Evolutionary conservation across 2,888 invertebrate genomes (phyloP), one percentile per base, ranked within the genome.

Genomic region (Pyrrhosoma nymphula): DNA sequence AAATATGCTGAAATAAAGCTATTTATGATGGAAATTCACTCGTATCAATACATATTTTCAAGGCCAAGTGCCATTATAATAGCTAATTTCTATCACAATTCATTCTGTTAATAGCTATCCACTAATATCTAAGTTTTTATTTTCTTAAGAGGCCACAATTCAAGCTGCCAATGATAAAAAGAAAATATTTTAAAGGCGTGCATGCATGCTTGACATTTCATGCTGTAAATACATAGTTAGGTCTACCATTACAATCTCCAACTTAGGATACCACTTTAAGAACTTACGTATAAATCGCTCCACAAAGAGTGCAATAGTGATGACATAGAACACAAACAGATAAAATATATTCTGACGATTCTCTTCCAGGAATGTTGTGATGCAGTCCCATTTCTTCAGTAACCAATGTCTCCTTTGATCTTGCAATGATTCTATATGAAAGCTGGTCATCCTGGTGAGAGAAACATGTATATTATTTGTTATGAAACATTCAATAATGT

Each of bases 291-390:
- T 99, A 96, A 99, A 99, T 96, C 99, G 97, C 97, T 99, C 99
- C 18, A 99, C 98, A 96, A 99, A 99, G n/a, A 99, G 97, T 0
- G 98, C 99, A 96, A 99, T 98, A 3, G 99, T 99, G 90, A 99
- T 98, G n/a, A 99, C 99, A 96, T 99, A 99, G 97, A 99, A 99
- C 16, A 99, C 97, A 97, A 99, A 99, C 63, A 99, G 97, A 96
- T 99, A 99, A 97, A 99, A 99, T 96, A 99, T 99, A 96, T 99
- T 99, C 96, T 99, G 99, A 26, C 99, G 97, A 97, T 99, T 99
- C 97, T 99, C 99, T 97, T 99, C 99, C 95, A 99, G 97, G 96
- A 99, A 99, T 0, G 99, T 99, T 8, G 98, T 98, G 56, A 99
- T 97, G 95, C 98, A 98, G 96, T 99, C 98, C 98, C 98, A 99